Base-by-base conservation (phyloP, 2,888 invertebrate genomes). In the Ctenicera cuprea region DNA sequence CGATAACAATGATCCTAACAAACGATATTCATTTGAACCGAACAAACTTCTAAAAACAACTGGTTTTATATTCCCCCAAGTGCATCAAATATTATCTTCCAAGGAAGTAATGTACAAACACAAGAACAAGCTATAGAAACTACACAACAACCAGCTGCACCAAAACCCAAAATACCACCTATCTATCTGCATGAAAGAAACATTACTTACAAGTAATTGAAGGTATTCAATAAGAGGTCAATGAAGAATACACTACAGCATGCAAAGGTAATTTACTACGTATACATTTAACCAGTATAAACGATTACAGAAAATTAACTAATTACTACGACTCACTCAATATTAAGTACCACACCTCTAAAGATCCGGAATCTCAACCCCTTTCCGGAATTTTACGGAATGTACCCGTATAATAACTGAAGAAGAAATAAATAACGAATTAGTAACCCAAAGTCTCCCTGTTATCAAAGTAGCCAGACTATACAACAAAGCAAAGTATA, bases 91-190 rank as follows among this genome's bases (percentile, higher is more conserved):
- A 45, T 45, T 45, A 45, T n/a, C 57, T n/a, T 8, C 57, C 30
- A 33, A 57, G n/a, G 57, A 57, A 33, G 57, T 16, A n/a, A n/a
- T n/a, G n/a, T n/a, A n/a, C n/a, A n/a, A 16, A 14, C 14, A 14
- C 16, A 41, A 41, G 20, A 30, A 54, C 8, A 54, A 50, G 8
- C 20, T n/a, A 50, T 50, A 5, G 26, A 30, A 26, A 22, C 30
- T 30, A 22, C 7, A 3, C 22, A 30, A 18, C 12, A 30, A 54
- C n/a, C 20, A 57, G 30, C 22, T 11, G n/a, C 26, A 33, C 57
- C 57, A 16, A 33, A 33, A 61, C 12, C 38, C 20, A 61, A 61
- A 38, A 38, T 61, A 37, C 61, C 33, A 61, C 61, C 61, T 16
- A 37, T 61, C 37, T 61, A 26, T 20, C 61, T 61, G 16, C 38